Percentiles rank a stretch among this genome's conserved stretches.
These are phyloP conservation scores for Lycaon pictus DNA, from an alignment of 2,113 vertebrate species.

Conservation along the genomic window DNA sequence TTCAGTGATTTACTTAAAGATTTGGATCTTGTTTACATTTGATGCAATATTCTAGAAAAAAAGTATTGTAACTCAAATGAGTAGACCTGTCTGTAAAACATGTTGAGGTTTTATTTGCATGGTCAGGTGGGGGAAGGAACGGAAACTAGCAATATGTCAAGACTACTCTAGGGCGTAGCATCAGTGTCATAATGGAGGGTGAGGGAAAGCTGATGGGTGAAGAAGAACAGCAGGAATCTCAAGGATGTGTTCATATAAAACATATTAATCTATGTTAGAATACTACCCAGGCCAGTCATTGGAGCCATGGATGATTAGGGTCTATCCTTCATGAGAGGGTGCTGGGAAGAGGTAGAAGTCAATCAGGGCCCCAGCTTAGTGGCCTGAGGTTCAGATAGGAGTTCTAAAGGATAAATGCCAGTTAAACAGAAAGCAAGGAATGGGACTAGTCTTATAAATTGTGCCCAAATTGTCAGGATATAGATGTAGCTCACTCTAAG, in stretches of 20 bases:
- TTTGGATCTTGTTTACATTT: constrained; percentile 7
- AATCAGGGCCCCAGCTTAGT: background rate
- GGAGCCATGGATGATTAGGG: background rate
- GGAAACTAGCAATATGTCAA: background rate
- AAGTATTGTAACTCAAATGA: background rate
- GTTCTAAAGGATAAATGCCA: background rate
- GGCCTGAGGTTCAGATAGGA: background rate
- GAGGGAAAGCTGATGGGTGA: background rate
- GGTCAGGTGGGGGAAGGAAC: background rate
- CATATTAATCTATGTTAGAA: background rate
- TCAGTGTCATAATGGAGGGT: background rate
- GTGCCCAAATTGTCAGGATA: background rate
- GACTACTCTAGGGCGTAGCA: background rate
- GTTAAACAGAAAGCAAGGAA: constrained; percentile 2
- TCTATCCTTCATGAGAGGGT: background rate
- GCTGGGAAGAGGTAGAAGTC: background rate
- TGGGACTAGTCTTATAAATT: background rate
- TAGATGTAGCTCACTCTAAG: background rate
- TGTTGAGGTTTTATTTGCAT: background rate
- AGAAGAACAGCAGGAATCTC: background rate
- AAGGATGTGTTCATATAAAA: background rate
- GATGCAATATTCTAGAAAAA: background rate
- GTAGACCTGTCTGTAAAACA: background rate
- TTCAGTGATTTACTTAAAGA: background rate
- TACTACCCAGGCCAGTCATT: background rate